Conservation (phyloP, 2,797 vertebrate genomes). For the Rhabdophis nuchalis region DNA sequence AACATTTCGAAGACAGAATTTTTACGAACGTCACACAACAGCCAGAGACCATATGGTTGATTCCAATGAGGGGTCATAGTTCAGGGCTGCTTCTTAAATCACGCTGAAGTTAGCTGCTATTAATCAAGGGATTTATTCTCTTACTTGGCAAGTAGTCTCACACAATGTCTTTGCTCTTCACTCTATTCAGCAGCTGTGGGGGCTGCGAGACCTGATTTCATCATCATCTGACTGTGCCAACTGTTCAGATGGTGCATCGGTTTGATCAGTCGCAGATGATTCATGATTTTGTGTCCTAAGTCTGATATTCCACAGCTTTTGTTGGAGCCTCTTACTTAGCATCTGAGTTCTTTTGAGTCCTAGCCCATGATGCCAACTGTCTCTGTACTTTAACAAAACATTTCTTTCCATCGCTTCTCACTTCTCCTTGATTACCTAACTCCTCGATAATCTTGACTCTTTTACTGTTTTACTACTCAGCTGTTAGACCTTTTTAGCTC, state of each 20-base stretch:
- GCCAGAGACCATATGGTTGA: background rate
- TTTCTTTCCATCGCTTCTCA: background rate
- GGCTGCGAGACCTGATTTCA: background rate
- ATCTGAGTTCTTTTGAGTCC: background rate
- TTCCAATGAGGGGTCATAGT: background rate
- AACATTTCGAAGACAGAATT: background rate
- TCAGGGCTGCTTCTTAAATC: background rate
- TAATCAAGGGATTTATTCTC: background rate
- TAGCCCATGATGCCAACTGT: background rate
- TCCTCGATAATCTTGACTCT: background rate
- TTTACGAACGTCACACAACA: background rate
- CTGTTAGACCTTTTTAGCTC: background rate
- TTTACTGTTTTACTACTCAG: background rate
- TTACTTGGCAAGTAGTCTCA: background rate
- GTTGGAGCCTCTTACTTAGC: background rate
- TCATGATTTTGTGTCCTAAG: background rate
- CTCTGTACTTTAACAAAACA: background rate
- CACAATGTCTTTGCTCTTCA: background rate
- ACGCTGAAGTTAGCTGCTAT: background rate
- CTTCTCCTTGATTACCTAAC: background rate
- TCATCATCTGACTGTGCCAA: background rate
- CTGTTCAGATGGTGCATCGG: background rate
- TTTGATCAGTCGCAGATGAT: background rate
- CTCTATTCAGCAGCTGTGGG: background rate
- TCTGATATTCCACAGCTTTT: background rate